Conservation (phyloP, 2,888 invertebrate genomes). For the Clusia tigrina region DNA sequence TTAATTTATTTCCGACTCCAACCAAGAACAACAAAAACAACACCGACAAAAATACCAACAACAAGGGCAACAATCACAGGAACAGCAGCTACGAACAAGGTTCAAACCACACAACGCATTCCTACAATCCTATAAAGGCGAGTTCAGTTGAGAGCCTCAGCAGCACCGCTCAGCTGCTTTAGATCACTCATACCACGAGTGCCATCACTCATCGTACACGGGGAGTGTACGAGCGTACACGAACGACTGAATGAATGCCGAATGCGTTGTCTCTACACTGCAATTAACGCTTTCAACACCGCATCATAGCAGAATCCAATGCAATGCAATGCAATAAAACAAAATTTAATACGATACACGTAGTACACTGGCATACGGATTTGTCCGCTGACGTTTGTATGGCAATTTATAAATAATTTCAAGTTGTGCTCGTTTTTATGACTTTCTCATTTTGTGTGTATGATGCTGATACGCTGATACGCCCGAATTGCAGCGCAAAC, state of each 20-base stretch:
- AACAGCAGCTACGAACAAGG: constrained; percentile 1
- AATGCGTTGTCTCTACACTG: background rate
- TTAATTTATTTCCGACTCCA: background rate
- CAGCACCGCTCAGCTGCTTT: too few relatives aligned
- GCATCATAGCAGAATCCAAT: background rate
- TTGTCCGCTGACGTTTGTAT: constrained; percentile 5
- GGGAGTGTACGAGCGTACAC: too few relatives aligned
- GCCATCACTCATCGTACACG: too few relatives aligned
- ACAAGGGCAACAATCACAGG: too few relatives aligned
- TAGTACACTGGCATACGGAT: background rate
- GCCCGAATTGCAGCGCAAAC: constrained; percentile 1
- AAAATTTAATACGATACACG: background rate
- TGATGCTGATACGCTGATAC: constrained; percentile 8
- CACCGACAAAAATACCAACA: background rate
- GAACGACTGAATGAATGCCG: too few relatives aligned
- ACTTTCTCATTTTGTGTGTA: background rate
- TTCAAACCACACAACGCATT: too few relatives aligned
- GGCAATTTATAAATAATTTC: constrained; percentile 16
- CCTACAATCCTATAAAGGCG: too few relatives aligned
- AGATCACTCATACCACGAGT: background rate
- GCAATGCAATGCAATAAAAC: constrained; percentile 6
- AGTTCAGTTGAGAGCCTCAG: too few relatives aligned
- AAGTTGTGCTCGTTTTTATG: background rate
- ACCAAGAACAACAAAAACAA: background rate
- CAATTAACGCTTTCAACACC: constrained; percentile 43